phyloP scores from a whole-genome alignment of 2,888 invertebrate species.

The Heteromurus nitidus region DNA sequence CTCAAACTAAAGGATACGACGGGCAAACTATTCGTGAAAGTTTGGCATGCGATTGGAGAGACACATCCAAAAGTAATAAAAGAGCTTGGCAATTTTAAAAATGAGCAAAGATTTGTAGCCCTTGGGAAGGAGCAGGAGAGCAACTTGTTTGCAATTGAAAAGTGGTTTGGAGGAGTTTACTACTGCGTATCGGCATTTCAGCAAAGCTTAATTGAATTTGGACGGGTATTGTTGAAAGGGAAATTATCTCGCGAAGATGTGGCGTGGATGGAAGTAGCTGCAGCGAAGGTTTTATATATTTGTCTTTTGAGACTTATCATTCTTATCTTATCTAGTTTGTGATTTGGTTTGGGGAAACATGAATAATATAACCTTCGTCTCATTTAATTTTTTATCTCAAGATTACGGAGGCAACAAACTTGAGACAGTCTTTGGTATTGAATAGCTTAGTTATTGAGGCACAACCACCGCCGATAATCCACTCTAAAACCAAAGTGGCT shows the following conservation, averaged over 20 bases:
- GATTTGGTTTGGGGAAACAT: too few species aligned
- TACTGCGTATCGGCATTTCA: background rate
- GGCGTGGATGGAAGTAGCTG: background rate
- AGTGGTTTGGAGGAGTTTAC: conserved; percentile 19
- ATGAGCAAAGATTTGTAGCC: conserved; percentile 29
- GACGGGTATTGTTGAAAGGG: background rate
- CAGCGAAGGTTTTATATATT: background rate
- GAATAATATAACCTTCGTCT: background rate
- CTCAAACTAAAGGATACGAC: background rate
- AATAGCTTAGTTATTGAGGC: conserved; percentile 16
- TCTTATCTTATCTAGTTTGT: too few species aligned
- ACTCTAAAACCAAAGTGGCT: conserved; percentile 15
- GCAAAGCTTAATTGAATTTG: background rate
- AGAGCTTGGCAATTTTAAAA: conserved; percentile 18
- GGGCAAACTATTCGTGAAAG: background rate
- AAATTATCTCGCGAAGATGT: background rate
- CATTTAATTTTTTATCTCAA: background rate
- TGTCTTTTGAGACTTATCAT: too few species aligned
- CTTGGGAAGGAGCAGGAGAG: conserved; percentile 21
- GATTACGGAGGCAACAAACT: background rate
- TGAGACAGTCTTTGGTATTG: background rate
- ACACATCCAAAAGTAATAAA: background rate
- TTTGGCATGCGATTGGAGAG: background rate
- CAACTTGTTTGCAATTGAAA: conserved; percentile 14
- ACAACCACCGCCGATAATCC: conserved; percentile 45